Percentiles rank a stretch among this genome's conserved stretches.
Conservation (phyloP, 1,140 invertebrate genomes). For the Hydropsyche tenuis region DNA sequence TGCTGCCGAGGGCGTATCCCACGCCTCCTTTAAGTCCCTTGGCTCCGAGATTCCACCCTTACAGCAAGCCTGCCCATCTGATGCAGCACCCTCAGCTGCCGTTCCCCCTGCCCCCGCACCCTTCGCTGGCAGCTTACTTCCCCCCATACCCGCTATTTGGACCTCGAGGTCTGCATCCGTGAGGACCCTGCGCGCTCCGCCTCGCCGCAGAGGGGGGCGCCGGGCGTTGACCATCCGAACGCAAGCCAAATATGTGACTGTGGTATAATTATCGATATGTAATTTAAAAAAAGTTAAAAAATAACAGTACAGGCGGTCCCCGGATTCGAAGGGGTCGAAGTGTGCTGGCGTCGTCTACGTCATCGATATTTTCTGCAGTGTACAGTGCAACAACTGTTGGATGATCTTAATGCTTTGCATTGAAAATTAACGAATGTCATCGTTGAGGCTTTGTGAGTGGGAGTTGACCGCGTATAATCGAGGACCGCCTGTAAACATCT, state of each 20-base stretch:
- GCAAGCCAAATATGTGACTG: slow-evolving; percentile 50
- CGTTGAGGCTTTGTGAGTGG: too few species aligned
- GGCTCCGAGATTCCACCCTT: slow-evolving; percentile 84
- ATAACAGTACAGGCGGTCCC: neutral
- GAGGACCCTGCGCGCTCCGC: slow-evolving; percentile 63
- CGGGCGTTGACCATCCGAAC: slow-evolving; percentile 57
- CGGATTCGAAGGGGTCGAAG: too few species aligned
- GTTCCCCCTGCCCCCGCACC: slow-evolving; percentile 70
- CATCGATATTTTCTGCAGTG: too few species aligned
- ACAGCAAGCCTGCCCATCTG: slow-evolving; percentile 75
- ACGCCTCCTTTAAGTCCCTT: slow-evolving; percentile 85
- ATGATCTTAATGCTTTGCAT: too few species aligned
- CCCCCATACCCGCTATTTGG: slow-evolving; percentile 87
- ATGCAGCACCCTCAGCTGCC: slow-evolving; percentile 66
- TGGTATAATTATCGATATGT: slow-evolving; percentile 45
- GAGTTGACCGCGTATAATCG: too few species aligned
- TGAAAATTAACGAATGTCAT: too few species aligned
- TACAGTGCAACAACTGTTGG: too few species aligned
- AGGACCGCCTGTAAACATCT: slow-evolving; percentile 36
- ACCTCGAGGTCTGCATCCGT: slow-evolving; percentile 73
- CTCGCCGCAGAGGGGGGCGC: slow-evolving; percentile 61
- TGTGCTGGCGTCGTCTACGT: too few species aligned
- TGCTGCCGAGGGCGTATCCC: slow-evolving; percentile 80
- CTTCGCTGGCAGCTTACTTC: slow-evolving; percentile 77
- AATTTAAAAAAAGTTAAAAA: slow-evolving; percentile 1